Base-by-base conservation (phyloP, 2,888 invertebrate species). In the Carabus problematicus region DNA sequence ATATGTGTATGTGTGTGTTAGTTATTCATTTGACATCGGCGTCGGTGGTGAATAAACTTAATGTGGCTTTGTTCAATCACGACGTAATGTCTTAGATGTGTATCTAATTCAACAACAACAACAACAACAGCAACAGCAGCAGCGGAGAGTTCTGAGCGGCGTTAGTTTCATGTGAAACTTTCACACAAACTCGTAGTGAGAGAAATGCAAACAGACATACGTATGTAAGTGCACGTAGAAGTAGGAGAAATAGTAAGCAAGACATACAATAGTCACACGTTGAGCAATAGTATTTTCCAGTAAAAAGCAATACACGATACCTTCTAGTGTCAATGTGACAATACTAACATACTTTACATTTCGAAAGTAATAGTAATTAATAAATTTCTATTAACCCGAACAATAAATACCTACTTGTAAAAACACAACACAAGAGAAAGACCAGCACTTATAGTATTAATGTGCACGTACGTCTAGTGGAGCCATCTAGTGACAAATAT, bases 261-360 rank as follows among this genome's bases (percentile, higher is more conserved):
- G 29, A 2, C 29, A 29, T 29, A 29, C 29, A 29, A 29, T 29
- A 29, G 29, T 29, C 29, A 29, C 29, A 29, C 6, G 6, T 29
- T 70, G 68, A 71, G 64, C 64, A 68, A 68, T 40, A 68, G 68
- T 70, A 71, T 71, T 70, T 59, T 64, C 66, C 19, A 29, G 29
- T 29, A 29, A 29, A 29, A 29, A 29, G 29, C 29, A 29, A 3
- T 62, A 41, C 29, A 6, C 29, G 6, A 29, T 29, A 6, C 29
- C 29, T 3, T 29, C 29, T 6, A 3, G 29, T 29, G 29, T n/a
- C n/a, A n/a, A n/a, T n/a, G n/a, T n/a, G n/a, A n/a, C n/a, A n/a
- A n/a, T n/a, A n/a, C n/a, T n/a, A n/a, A n/a, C n/a, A n/a, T n/a
- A n/a, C n/a, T n/a, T n/a, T n/a, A n/a, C n/a, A n/a, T n/a, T n/a